Conservation (phyloP, 2,888 invertebrate genomes). For the Chymomyza fuscimana region DNA sequence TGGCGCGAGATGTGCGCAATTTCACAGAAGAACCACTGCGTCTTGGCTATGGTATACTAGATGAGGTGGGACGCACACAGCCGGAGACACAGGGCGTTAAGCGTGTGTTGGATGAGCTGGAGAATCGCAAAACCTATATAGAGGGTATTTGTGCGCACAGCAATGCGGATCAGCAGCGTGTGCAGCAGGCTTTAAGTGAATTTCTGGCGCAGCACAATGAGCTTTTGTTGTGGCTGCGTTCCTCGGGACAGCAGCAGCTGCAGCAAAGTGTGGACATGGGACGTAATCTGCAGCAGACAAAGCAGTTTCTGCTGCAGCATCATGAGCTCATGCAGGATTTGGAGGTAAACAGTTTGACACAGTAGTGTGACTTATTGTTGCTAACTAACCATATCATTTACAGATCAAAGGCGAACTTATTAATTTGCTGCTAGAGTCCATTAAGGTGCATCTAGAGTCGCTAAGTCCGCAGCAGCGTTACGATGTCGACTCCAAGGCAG, state of each 20-base stretch:
- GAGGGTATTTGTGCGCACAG: slow-evolving; percentile 84
- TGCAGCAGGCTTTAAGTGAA: slow-evolving; percentile 84
- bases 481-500: slow-evolving; percentile 84
- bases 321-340: slow-evolving; percentile 87
- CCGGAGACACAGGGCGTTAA: slow-evolving; percentile 85
- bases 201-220: slow-evolving; percentile 86
- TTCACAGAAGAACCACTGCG: slow-evolving; percentile 85
- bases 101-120: slow-evolving; percentile 85
- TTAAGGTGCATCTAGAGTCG: slow-evolving; percentile 83
- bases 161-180: slow-evolving; percentile 85
- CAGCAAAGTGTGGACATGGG: slow-evolving; percentile 88
- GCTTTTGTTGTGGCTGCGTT: slow-evolving; percentile 87
- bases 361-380: background rate
- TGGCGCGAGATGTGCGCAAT: slow-evolving; percentile 84
- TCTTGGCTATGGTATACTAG: slow-evolving; percentile 87
- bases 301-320: slow-evolving; percentile 87
- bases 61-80: slow-evolving; percentile 83
- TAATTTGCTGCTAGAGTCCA: slow-evolving; percentile 83
- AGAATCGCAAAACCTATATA: slow-evolving; percentile 86
- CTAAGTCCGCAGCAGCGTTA: slow-evolving; percentile 84
- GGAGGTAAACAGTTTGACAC: slow-evolving; percentile 80
- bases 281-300: slow-evolving; percentile 83
- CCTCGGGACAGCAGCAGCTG: slow-evolving; percentile 87
- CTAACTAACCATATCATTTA: slow-evolving; percentile 39
- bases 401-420: slow-evolving; percentile 86